Conservation (phyloP, 2,797 vertebrate genomes). For the Sarcophilus harrisii region DNA sequence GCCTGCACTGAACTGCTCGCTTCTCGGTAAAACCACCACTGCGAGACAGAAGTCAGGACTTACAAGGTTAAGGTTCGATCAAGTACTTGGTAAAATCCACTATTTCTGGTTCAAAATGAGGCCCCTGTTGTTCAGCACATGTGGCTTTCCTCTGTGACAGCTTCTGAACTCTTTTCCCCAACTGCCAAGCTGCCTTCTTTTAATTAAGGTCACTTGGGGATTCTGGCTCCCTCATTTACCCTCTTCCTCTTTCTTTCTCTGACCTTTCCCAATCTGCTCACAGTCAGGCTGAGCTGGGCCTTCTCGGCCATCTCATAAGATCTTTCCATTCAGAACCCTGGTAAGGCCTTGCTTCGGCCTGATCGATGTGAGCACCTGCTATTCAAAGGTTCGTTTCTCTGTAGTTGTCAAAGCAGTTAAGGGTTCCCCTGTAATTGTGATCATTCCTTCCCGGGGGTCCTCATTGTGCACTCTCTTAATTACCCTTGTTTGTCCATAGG, state of each 20-base stretch:
- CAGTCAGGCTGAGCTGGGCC: slow-evolving; percentile 61
- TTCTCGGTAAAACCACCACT: slow-evolving; percentile 63
- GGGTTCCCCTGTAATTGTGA: background rate
- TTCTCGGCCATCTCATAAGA: slow-evolving; percentile 60
- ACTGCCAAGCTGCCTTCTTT: slow-evolving; percentile 8
- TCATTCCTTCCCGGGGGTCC: background rate
- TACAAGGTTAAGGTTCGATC: slow-evolving; percentile 53
- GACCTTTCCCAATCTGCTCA: slow-evolving; percentile 73
- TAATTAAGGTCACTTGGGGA: slow-evolving; percentile 55
- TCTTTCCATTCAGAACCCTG: slow-evolving; percentile 67
- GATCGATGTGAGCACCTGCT: slow-evolving; percentile 33
- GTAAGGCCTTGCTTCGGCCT: slow-evolving; percentile 56
- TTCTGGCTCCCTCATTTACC: slow-evolving; percentile 42
- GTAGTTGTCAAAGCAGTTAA: slow-evolving; percentile 14
- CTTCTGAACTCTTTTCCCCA: slow-evolving; percentile 13
- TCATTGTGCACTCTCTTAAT: background rate
- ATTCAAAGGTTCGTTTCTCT: slow-evolving; percentile 14
- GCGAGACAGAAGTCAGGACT: slow-evolving; percentile 48
- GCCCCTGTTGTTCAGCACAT: slow-evolving; percentile 20
- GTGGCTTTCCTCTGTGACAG: slow-evolving; percentile 20
- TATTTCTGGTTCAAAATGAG: slow-evolving; percentile 38
- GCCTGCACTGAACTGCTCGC: slow-evolving; percentile 56
- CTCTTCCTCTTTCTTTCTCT: slow-evolving; percentile 63
- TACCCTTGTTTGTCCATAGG: background rate
- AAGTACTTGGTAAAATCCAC: slow-evolving; percentile 33